phyloP scores from a whole-genome alignment of 2,888 invertebrate species.

The Isotomurus palustris region DNA sequence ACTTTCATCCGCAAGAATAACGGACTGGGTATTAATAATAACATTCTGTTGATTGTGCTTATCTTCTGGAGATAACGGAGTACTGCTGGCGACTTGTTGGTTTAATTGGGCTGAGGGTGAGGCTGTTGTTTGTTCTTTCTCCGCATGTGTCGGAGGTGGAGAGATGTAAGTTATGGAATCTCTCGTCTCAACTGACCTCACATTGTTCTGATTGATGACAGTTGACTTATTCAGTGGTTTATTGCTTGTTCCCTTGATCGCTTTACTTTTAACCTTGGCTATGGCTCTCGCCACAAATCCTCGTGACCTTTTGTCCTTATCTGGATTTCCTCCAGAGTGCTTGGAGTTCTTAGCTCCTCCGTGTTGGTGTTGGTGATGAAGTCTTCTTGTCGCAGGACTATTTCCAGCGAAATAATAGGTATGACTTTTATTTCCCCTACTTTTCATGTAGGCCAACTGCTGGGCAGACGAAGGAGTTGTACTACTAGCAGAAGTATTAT shows the following conservation, averaged over 20 bases:
- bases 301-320: conserved; percentile 1
- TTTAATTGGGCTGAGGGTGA: conserved; percentile 5
- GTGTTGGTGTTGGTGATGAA: conserved; percentile 19
- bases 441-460: too few species aligned
- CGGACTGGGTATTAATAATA: background rate
- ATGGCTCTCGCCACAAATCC: conserved; percentile 35
- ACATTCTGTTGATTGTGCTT: background rate
- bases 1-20: background rate
- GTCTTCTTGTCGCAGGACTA: too few species aligned
- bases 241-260: conserved; percentile 6
- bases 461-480: too few species aligned
- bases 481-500: too few species aligned
- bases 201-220: background rate
- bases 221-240: conserved; percentile 2
- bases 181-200: conserved; percentile 10
- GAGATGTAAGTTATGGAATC: conserved; percentile 16
- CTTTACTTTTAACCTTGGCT: conserved; percentile 36
- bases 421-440: too few species aligned
- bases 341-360: background rate
- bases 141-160: conserved; percentile 18
- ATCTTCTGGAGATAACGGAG: background rate
- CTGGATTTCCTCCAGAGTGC: background rate
- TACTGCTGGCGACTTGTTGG: too few species aligned
- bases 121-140: background rate
- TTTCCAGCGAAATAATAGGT: too few species aligned